Evolutionary conservation across 2,888 invertebrate genomes (phyloP), one percentile per base, ranked within the genome.

Genomic region (Patella caerulea): DNA sequence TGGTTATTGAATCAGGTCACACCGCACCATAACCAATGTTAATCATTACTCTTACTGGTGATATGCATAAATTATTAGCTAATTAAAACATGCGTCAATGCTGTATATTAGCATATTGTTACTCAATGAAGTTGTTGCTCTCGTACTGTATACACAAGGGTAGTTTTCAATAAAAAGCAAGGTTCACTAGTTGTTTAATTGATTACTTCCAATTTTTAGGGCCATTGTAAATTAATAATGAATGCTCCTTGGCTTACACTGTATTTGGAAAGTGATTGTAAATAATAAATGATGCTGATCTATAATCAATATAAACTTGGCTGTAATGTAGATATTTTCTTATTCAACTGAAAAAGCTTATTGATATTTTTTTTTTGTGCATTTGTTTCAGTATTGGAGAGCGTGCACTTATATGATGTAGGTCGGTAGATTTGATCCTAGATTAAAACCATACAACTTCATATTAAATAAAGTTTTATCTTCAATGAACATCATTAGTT

Each of bases 111-210:
- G 14, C 65, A 65, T 19, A 65, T 65, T 14, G 24, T 65, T 65
- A 65, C 65, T 65, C 65, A 65, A 65, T 65, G 65, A 65, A 65
- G 24, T 65, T 65, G 65, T 65, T 65, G 65, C 65, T 65, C 24
- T 65, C 12, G 19, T 65, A 3, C 9, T 45, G 24, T 24, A 65
- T 65, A 65, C 65, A 65, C 65, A 65, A 65, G 24, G 65, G 24
- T 24, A 65, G 24, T 65, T 45, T 45, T 65, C 65, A 65, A 65
- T 65, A 65, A 65, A 12, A 65, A 65, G 45, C 24, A 24, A 12
- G 65, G 65, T 24, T 65, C 12, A 24, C 65, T 65, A 65, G 65
- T 65, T 24, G 24, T 65, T 14, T 11, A 65, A 65, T 65, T 65
- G 65, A 65, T 65, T 65, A 65, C 19, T 19, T 65, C 12, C 19